phyloP scores from a whole-genome alignment of 2,888 invertebrate species.

The Brenthis ino region DNA sequence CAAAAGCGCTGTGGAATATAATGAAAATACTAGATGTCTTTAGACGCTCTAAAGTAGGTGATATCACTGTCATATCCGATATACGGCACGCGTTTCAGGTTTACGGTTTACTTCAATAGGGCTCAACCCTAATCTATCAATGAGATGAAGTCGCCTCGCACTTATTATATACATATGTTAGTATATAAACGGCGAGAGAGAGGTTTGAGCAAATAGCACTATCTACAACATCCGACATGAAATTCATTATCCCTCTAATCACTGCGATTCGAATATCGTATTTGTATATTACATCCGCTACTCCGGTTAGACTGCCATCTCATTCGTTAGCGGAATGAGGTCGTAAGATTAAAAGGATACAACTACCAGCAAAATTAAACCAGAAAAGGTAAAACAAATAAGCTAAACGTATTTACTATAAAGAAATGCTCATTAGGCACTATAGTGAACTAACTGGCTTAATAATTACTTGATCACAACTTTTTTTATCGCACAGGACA shows the following conservation, averaged over 20 bases:
- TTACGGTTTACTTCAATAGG: constrained; percentile 24
- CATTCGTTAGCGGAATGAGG: constrained; percentile 35
- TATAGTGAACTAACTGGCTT: too few species aligned
- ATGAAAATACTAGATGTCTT: constrained; percentile 16
- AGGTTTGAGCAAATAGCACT: constrained; percentile 18
- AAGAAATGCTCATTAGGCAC: too few species aligned
- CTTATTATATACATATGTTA: constrained; percentile 1
- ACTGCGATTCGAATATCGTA: constrained; percentile 31
- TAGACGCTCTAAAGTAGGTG: constrained; percentile 10
- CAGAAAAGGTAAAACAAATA: constrained; percentile 11
- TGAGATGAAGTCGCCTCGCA: constrained; percentile 10
- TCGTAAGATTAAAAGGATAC: constrained; percentile 29
- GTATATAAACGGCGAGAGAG: constrained; percentile 27
- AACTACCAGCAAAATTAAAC: constrained; percentile 29
- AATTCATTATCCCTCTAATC: constrained; percentile 22
- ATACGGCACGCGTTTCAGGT: constrained; percentile 9
- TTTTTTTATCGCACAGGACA: too few species aligned
- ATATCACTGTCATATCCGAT: constrained; percentile 11
- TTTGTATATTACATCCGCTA: constrained; percentile 34
- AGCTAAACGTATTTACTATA: too few species aligned
- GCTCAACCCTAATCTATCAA: constrained; percentile 41
- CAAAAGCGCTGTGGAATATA: constrained; percentile 12
- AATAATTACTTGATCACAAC: too few species aligned
- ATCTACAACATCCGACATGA: constrained; percentile 9
- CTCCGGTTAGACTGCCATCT: constrained; percentile 27